Percentiles rank a stretch among this genome's conserved stretches.
Conservation (phyloP, 2,888 invertebrate species). For the Drepana falcataria region DNA sequence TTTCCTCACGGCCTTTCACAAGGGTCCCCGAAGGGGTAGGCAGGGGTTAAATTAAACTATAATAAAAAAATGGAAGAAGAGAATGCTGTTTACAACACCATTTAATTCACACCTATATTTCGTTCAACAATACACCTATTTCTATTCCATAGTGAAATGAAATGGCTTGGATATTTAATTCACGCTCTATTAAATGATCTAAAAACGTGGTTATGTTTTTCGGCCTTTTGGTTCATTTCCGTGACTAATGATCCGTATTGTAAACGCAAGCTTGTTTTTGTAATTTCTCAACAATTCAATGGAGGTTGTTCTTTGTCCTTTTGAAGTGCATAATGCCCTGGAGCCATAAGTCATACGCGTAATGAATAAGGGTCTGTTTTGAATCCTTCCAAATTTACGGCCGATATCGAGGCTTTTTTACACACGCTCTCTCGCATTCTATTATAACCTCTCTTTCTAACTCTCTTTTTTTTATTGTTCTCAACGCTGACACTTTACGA, state of each 20-base stretch:
- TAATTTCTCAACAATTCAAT: constrained; percentile 40
- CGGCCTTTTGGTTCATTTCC: constrained; percentile 34
- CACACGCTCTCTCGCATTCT: constrained; percentile 67
- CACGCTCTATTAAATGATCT: constrained; percentile 36
- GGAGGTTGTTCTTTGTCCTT: constrained; percentile 56
- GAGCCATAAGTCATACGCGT: constrained; percentile 74
- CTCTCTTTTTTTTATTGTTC: constrained; percentile 70
- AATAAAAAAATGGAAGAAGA: no score
- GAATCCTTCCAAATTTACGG: constrained; percentile 76
- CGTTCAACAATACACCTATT: no score
- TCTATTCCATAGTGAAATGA: no score
- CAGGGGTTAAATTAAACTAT: no score
- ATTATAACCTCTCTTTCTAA: constrained; percentile 74
- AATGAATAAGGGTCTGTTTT: constrained; percentile 80
- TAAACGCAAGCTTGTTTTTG: constrained; percentile 47
- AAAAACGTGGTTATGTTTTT: constrained; percentile 21
- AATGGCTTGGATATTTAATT: constrained; percentile 18
- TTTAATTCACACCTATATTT: no score
- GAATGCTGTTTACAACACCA: no score
- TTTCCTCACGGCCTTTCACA: no score
- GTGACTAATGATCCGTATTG: constrained; percentile 72
- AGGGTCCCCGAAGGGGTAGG: no score
- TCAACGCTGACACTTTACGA: constrained; percentile 76
- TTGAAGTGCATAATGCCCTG: constrained; percentile 66
- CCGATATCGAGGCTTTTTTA: constrained; percentile 69